Evolutionary conservation across 2,113 vertebrate species (phyloP), one percentile per base, ranked within the genome.

Genomic region (Pipa parva): DNA sequence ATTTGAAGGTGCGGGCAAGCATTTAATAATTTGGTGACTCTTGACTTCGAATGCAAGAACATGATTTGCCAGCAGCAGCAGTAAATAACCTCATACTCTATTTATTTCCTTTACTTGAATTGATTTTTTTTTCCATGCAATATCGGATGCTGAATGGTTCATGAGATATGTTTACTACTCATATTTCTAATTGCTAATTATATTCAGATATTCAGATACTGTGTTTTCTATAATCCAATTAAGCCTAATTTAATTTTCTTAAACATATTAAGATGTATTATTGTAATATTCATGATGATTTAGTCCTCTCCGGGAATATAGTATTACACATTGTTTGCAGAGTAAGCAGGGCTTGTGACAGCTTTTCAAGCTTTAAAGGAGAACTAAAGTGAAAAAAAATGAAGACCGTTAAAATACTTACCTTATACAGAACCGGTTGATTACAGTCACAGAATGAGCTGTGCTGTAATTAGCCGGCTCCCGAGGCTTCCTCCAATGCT

Each of bases 191-290:
- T 58, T 50, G 55, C 54, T 59, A 26, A 49, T 67, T 50, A 49
- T 25, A 67, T 25, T 28, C 27, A 45, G 33, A 55, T 55, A 64
- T 64, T 55, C 63, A 15, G 33, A 57, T 57, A 57, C 24, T 33
- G 37, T 21, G 9, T 27, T 57, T 66, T 55, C 52, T 48, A 17
- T 31, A 55, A 66, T 66, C 54, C 20, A 33, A 57, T 57, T 65
- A 45, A 6, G 27, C 17, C 39, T 66, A 31, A 46, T 57, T 57
- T 12, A 66, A 57, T 66, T 29, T 9, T 22, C 26, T 57, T 57
- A 66, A 57, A 57, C 10, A 0, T 48, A 66, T 57, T 66, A 48
- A 46, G 51, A 29, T 25, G 18, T 52, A 55, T 66, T 66, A 28
- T 66, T 57, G 28, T 65, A 65, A 65, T 65, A 45, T 24, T 20